Percentiles rank a stretch among this genome's conserved stretches.
These are phyloP conservation scores for Aelia acuminata DNA, from an alignment of 2,888 invertebrate species.

Conservation along the genomic window DNA sequence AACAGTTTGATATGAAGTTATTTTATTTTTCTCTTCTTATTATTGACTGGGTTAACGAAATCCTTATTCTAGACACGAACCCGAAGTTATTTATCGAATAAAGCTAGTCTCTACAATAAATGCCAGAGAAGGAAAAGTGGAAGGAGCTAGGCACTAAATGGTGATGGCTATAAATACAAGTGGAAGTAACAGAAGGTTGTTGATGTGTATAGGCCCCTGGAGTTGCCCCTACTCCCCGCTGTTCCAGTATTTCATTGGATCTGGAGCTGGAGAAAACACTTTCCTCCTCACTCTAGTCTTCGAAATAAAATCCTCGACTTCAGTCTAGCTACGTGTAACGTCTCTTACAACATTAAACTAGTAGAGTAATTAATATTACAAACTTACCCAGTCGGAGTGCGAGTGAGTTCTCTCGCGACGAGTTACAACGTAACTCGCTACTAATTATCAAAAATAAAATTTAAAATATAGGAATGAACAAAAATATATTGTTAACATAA, in stretches of 20 bases:
- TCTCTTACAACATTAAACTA: no score
- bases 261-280: constrained; percentile 36
- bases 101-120: neutral
- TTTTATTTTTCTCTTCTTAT: neutral
- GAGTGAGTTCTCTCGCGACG: no score
- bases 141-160: constrained; percentile 34
- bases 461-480: no score
- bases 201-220: constrained; percentile 47
- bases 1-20: no score
- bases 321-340: no score
- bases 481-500: no score
- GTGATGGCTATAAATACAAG: constrained; percentile 30
- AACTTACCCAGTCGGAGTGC: no score
- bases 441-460: no score
- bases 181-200: constrained; percentile 45
- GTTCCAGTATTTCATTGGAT: constrained; percentile 40
- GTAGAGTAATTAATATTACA: no score
- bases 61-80: neutral
- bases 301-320: neutral
- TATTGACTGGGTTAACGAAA: neutral
- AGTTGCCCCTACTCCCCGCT: neutral
- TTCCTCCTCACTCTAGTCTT: neutral
- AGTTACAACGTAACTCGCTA: no score
- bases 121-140: neutral
- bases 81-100: neutral